Evolutionary conservation across 2,797 vertebrate species (phyloP).

Genomic region (Delichon dasypus): DNA sequence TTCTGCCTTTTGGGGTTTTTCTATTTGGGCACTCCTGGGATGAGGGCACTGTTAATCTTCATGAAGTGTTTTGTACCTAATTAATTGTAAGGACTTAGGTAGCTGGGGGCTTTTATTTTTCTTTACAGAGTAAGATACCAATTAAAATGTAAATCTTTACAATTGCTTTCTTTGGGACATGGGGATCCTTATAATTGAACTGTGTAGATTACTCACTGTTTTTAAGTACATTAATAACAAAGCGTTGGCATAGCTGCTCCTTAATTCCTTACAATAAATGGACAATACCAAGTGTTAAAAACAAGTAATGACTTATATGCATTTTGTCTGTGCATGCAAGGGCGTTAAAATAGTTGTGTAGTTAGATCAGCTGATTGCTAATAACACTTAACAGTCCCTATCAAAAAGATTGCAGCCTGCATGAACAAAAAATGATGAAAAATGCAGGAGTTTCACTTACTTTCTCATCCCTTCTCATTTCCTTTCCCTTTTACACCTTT

Average conservation of each 20-base stretch:
- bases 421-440: not conserved
- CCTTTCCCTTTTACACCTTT: not conserved
- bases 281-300: not conserved
- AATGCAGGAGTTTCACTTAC: not conserved
- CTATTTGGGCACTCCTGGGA: not conserved
- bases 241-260: not conserved
- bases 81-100: slow-evolving; percentile 17
- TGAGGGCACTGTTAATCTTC: slow-evolving; percentile 13
- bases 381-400: not conserved
- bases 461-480: not conserved
- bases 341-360: not conserved
- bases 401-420: not conserved
- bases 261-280: not conserved
- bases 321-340: not conserved
- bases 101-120: slow-evolving; percentile 39
- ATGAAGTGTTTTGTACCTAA: slow-evolving; percentile 10
- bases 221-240: slow-evolving; percentile 4
- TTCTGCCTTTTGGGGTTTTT: not conserved
- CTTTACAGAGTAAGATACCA: slow-evolving; percentile 6
- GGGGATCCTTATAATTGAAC: not conserved
- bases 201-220: not conserved
- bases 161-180: not conserved
- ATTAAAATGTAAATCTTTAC: slow-evolving; percentile 47
- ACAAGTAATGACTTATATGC: not conserved
- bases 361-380: not conserved